Percentiles rank a stretch among this genome's conserved stretches.
These are phyloP conservation scores for Rattus rattus DNA, from an alignment of 2,113 vertebrate species.

Conservation along the genomic window DNA sequence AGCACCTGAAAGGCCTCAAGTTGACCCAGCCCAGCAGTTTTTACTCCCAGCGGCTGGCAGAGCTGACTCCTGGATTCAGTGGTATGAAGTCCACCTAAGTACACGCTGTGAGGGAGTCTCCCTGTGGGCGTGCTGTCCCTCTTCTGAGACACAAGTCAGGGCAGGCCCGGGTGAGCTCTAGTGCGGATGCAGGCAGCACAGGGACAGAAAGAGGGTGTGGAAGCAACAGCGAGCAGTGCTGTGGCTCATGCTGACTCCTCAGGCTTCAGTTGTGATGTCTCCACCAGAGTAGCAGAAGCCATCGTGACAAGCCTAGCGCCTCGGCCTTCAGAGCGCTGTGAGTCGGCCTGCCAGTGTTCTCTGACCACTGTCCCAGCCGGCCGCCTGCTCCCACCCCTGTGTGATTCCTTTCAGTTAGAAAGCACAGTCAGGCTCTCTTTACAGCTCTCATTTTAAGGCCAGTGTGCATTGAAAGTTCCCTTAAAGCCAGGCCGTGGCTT, in stretches of 20 bases:
- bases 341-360: background rate
- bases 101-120: background rate
- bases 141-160: background rate
- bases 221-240: no score
- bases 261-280: background rate
- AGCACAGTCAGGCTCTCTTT: background rate
- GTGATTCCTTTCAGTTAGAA: background rate
- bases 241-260: background rate
- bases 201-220: background rate
- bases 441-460: background rate
- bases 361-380: no score
- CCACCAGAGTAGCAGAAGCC: background rate
- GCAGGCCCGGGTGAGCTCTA: background rate
- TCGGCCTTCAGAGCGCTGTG: background rate
- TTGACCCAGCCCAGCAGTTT: slow-evolving; percentile 91
- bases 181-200: background rate
- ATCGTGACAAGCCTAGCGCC: no score
- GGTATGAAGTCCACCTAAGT: slow-evolving; percentile 84
- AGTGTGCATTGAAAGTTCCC: background rate
- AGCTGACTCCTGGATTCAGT: slow-evolving; percentile 97
- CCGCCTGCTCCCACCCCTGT: background rate
- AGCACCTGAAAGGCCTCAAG: slow-evolving; percentile 96
- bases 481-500: background rate
- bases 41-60: slow-evolving; percentile 95
- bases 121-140: background rate